These are phyloP conservation scores for Subacronicta megacephala DNA, from an alignment of 2,888 invertebrate genomes.

Conservation along the genomic window DNA sequence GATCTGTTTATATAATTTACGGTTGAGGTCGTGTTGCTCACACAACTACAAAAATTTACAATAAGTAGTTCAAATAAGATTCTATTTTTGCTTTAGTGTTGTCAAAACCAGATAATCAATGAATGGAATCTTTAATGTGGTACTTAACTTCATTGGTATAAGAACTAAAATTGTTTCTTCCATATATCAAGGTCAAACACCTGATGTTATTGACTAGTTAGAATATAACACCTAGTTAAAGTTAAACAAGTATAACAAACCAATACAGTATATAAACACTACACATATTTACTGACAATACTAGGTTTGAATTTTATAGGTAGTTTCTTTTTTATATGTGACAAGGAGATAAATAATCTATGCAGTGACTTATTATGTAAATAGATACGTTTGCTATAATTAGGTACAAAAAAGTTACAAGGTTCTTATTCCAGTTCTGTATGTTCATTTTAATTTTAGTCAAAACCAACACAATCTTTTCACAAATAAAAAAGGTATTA, in stretches of 20 bases:
- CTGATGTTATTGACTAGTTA: constrained; percentile 20
- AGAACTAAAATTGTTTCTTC: constrained; percentile 11
- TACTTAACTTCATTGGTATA: neutral
- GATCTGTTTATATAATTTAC: too few species aligned
- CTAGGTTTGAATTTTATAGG: constrained; percentile 4
- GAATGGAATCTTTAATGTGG: neutral
- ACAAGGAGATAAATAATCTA: neutral
- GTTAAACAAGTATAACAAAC: constrained; percentile 37
- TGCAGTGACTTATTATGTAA: too few species aligned
- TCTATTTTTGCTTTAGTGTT: neutral
- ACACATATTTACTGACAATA: constrained; percentile 1
- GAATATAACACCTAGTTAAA: constrained; percentile 19
- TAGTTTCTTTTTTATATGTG: constrained; percentile 12
- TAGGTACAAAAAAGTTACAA: too few species aligned
- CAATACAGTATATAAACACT: neutral
- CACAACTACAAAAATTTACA: neutral
- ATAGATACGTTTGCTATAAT: too few species aligned
- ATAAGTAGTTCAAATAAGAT: neutral
- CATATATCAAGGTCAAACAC: constrained; percentile 26
- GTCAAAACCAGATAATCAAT: neutral
- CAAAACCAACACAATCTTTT: too few species aligned
- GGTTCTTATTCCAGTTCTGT: too few species aligned
- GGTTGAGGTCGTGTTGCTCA: too few species aligned
- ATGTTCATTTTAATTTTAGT: too few species aligned
- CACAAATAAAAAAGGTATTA: too few species aligned